Evolutionary conservation across 2,888 invertebrate genomes (phyloP), one percentile per base, ranked within the genome.

Genomic region (Pimpla rufipes): DNA sequence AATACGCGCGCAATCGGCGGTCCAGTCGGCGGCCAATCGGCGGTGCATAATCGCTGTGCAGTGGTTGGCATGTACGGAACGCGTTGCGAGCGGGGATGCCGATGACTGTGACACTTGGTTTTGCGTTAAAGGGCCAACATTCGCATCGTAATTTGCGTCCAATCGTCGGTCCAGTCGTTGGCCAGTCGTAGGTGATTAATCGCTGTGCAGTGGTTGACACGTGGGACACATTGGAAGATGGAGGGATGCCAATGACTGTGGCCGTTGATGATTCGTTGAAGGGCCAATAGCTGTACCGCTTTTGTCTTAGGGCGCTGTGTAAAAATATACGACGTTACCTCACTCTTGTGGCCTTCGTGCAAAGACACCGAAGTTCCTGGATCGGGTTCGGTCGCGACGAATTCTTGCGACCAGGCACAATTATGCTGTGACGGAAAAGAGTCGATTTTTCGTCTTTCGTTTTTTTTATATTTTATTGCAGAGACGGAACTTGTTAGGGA

Each of bases 391-490:
- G 45, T 45, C 45, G 29, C 29, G 16, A 57, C 29, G 16, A 57
- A 59, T 42, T 45, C 42, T 18, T 1, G 59, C 73, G 23, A 59
- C 45, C 55, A 13, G 55, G 11, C 45, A 35, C 29, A 35, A 73
- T 73, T 47, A 73, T 59, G 29, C 73, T 57, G 73, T 73, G 35
- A 73, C 73, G 35, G 23, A 45, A 47, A 8, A 13, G 13, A 59
- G 13, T 73, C 16, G 23, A 6, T 5, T 71, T 42, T 42, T 73
- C 29, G 29, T 29, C 29, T n/a, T n/a, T n/a, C n/a, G n/a, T n/a
- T n/a, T n/a, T n/a, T n/a, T n/a, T n/a, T n/a, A 29, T 59, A 42
- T 55, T 23, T 71, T 70, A 23, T 40, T 21, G 21, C 13, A 2
- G 6, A 21, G 40, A 8, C 6, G 57, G 16, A 42, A 23, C 71